Conservation (phyloP, 2,797 vertebrate species). For the Pseudopleuronectes americanus region DNA sequence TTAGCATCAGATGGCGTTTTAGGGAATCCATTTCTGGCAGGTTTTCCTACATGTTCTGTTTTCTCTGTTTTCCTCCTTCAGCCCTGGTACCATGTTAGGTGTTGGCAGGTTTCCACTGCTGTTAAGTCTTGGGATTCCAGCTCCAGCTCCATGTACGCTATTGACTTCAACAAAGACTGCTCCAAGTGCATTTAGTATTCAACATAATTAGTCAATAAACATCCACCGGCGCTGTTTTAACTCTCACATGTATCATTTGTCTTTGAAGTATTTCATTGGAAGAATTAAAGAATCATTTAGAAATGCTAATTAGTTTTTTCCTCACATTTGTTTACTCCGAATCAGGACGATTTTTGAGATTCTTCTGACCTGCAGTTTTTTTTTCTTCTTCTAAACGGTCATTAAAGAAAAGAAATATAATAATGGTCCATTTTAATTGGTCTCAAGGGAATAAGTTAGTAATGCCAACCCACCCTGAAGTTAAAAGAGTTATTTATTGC, state of each 20-base stretch:
- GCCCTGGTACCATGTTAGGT: conserved; percentile 28
- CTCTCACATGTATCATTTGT: conserved; percentile 57
- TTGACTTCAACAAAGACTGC: conserved; percentile 52
- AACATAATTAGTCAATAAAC: conserved; percentile 65
- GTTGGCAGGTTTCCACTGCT: conserved; percentile 56
- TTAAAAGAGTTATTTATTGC: conserved; percentile 58
- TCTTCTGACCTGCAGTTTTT: conserved; percentile 46
- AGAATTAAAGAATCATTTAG: conserved; percentile 67
- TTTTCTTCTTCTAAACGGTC: conserved; percentile 52
- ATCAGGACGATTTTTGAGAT: conserved; percentile 28
- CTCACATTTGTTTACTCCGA: conserved; percentile 62
- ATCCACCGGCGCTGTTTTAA: conserved; percentile 54
- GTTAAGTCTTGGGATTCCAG: conserved; percentile 39
- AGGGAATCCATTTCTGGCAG: conserved; percentile 44
- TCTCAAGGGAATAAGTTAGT: conserved; percentile 58
- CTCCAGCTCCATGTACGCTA: conserved; percentile 26
- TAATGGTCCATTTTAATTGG: conserved; percentile 76
- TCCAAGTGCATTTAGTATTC: conserved; percentile 60
- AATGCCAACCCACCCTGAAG: conserved; percentile 63
- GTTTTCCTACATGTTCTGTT: conserved; percentile 48
- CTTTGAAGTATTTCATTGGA: conserved; percentile 65
- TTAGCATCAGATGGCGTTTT: conserved; percentile 47
- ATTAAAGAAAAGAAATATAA: conserved; percentile 65
- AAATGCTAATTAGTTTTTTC: conserved; percentile 59
- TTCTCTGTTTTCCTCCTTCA: conserved; percentile 20